phyloP scores from a whole-genome alignment of 2,888 invertebrate species.

The Epirrhoe alternata region DNA sequence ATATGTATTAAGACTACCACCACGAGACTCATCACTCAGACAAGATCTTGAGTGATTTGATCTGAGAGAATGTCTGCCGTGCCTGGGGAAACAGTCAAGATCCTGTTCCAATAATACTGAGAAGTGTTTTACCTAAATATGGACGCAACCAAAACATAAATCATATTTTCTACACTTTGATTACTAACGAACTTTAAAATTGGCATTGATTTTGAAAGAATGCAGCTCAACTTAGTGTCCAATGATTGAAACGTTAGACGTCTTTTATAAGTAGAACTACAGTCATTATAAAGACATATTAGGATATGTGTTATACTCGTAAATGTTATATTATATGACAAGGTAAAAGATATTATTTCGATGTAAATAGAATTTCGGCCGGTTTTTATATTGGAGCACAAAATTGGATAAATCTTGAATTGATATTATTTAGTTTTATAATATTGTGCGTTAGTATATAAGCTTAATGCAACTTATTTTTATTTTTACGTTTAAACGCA shows the following conservation, averaged over 20 bases:
- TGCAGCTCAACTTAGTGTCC: slow-evolving; percentile 81
- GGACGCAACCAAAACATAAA: background rate
- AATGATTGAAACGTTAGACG: slow-evolving; percentile 59
- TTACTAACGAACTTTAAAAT: slow-evolving; percentile 21
- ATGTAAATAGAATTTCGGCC: slow-evolving; percentile 61
- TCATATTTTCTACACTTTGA: background rate
- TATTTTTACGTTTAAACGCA: slow-evolving; percentile 15
- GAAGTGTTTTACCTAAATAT: too few species aligned
- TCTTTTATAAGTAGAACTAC: slow-evolving; percentile 45
- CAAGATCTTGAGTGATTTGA: too few species aligned
- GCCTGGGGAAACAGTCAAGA: too few species aligned
- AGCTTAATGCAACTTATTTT: slow-evolving; percentile 21
- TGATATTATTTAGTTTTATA: slow-evolving; percentile 36
- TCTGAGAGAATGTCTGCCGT: too few species aligned
- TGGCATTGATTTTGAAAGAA: slow-evolving; percentile 57
- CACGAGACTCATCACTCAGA: too few species aligned
- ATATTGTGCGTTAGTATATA: slow-evolving; percentile 17
- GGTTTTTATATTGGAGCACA: slow-evolving; percentile 49
- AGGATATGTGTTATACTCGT: slow-evolving; percentile 70
- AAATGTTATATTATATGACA: slow-evolving; percentile 68
- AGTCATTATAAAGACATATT: slow-evolving; percentile 73
- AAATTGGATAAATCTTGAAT: slow-evolving; percentile 37
- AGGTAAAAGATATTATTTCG: slow-evolving; percentile 72
- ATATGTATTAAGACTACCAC: too few species aligned
- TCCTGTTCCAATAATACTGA: too few species aligned